Evolutionary conservation across 2,113 vertebrate species (phyloP).

Genomic region (Coryphaenoides rupestris): DNA sequence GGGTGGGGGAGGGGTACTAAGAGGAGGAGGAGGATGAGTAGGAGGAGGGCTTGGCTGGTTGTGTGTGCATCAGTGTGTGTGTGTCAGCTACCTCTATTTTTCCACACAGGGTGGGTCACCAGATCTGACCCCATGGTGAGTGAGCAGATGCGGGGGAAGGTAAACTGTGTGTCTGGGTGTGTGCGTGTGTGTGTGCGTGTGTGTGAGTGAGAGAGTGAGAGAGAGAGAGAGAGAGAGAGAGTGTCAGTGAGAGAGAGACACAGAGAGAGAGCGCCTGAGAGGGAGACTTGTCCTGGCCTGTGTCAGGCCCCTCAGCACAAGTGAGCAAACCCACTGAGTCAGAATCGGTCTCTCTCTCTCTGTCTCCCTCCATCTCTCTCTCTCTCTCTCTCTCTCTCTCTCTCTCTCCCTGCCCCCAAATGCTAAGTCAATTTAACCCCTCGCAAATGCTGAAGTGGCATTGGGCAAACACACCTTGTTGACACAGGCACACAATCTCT

Average conservation of each 20-base stretch:
- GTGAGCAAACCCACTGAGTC: conserved; percentile 25
- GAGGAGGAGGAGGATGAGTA: conserved; percentile 6
- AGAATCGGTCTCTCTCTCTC: conserved; percentile 19
- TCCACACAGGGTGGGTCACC: conserved; percentile 42
- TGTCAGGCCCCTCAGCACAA: conserved; percentile 32
- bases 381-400: conserved; percentile 10
- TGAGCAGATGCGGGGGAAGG: conserved; percentile 22
- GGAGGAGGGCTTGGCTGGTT: conserved; percentile 13
- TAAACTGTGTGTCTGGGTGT: not conserved
- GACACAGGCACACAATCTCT: conserved; percentile 14
- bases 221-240: conserved; percentile 9
- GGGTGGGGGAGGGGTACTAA: conserved; percentile 34
- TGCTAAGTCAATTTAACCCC: no score
- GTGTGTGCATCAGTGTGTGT: conserved; percentile 1
- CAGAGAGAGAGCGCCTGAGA: conserved; percentile 12
- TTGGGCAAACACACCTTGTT: conserved; percentile 9
- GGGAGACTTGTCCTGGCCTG: conserved; percentile 64
- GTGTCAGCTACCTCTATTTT: conserved; percentile 29
- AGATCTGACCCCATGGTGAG: conserved; percentile 64
- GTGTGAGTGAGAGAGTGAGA: conserved; percentile 1
- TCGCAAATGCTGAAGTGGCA: not conserved
- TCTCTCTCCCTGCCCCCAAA: not conserved
- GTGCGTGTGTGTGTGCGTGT: conserved; percentile 9
- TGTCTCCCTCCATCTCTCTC: no score
- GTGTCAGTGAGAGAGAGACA: conserved; percentile 19